phyloP scores from a whole-genome alignment of 2,113 vertebrate genomes.

The Sinocyclocheilus maitianheensis region DNA sequence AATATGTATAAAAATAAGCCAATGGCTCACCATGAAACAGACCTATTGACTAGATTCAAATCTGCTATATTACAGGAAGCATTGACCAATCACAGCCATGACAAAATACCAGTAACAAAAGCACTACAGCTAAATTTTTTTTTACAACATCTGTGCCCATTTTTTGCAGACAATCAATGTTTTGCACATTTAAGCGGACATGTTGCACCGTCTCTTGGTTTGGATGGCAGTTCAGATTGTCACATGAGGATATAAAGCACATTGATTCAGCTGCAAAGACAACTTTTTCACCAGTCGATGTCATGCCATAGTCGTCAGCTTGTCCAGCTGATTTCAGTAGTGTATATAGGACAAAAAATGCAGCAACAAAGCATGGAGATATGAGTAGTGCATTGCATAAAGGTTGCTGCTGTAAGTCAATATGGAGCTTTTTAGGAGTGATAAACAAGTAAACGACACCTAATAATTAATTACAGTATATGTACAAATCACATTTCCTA shows the following conservation, averaged over 20 bases:
- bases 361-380: slow-evolving; percentile 54
- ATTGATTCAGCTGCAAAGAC: slow-evolving; percentile 65
- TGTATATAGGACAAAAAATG: slow-evolving; percentile 56
- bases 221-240: slow-evolving; percentile 71
- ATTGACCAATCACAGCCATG: slow-evolving; percentile 55
- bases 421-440: slow-evolving; percentile 65
- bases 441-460: slow-evolving; percentile 69
- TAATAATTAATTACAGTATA: slow-evolving; percentile 66
- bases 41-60: slow-evolving; percentile 55
- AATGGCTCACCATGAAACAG: slow-evolving; percentile 54
- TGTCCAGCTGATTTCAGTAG: slow-evolving; percentile 48
- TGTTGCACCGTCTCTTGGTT: slow-evolving; percentile 56
- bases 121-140: slow-evolving; percentile 3
- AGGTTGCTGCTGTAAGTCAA: slow-evolving; percentile 65
- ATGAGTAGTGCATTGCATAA: slow-evolving; percentile 65
- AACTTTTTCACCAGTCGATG: slow-evolving; percentile 53
- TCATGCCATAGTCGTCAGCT: slow-evolving; percentile 43
- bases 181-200: slow-evolving; percentile 60
- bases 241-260: slow-evolving; percentile 71
- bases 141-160: slow-evolving; percentile 11
- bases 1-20: slow-evolving; percentile 62
- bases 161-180: slow-evolving; percentile 58
- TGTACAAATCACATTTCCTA: slow-evolving; percentile 72
- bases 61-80: slow-evolving; percentile 55
- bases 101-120: slow-evolving; percentile 63